Evolutionary conservation across 2,113 vertebrate species (phyloP).

Genomic region (Copsychus sechellarum): DNA sequence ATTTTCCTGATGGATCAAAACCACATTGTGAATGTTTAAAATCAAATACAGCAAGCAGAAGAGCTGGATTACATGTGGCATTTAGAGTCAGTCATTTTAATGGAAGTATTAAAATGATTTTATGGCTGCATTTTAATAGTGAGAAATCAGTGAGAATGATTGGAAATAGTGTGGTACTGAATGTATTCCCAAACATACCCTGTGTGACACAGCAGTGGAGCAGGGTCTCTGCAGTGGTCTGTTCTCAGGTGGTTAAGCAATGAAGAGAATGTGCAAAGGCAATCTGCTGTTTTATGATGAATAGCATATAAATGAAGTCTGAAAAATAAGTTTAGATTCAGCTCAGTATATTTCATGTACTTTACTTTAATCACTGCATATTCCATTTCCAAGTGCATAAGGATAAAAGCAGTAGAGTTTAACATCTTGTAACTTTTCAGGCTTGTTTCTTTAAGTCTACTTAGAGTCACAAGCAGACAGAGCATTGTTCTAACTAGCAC

Average conservation of each 20-base stretch:
- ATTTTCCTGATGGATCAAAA: background rate
- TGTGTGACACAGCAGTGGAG: background rate
- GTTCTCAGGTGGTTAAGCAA: background rate
- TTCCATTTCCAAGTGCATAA: background rate
- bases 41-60: background rate
- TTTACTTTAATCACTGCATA: background rate
- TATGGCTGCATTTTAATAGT: background rate
- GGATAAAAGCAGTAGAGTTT: background rate
- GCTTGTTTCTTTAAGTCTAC: background rate
- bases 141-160: background rate
- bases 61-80: background rate
- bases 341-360: background rate
- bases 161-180: background rate
- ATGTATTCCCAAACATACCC: background rate
- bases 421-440: background rate
- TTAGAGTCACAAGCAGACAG: background rate
- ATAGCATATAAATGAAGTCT: background rate
- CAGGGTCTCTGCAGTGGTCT: background rate
- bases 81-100: conserved; percentile 2
- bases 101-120: background rate
- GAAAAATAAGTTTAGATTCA: background rate
- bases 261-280: background rate
- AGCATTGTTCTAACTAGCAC: background rate
- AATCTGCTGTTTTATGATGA: background rate
- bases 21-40: background rate